Percentiles rank a stretch among this genome's conserved stretches.
These are phyloP conservation scores for Yponomeuta sedellus DNA, from an alignment of 2,888 invertebrate species.

Conservation along the genomic window DNA sequence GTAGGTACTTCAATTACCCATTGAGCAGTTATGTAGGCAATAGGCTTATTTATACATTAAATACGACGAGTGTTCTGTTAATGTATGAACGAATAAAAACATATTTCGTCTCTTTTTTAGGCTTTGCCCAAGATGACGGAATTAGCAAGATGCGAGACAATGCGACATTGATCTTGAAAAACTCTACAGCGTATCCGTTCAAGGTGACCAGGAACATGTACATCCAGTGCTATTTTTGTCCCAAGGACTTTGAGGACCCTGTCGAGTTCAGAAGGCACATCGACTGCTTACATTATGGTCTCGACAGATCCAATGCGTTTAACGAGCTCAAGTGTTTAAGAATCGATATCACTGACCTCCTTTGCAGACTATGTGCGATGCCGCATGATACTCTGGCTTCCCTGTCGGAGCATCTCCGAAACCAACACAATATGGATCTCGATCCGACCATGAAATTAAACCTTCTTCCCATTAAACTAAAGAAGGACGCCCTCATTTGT, in stretches of 20 bases:
- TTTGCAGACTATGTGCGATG: constrained; percentile 15
- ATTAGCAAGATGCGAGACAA: background rate
- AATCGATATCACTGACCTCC: constrained; percentile 18
- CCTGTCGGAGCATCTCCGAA: constrained; percentile 15
- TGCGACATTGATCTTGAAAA: constrained; percentile 7
- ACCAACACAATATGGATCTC: constrained; percentile 7
- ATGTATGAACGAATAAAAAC: background rate
- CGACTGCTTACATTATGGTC: constrained; percentile 13
- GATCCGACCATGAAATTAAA: background rate
- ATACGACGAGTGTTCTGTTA: background rate
- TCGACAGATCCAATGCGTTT: constrained; percentile 11
- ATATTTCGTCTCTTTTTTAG: constrained; percentile 13
- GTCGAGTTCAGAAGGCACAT: constrained; percentile 17
- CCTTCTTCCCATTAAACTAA: constrained; percentile 12
- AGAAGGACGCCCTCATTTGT: background rate
- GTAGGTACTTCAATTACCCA: background rate
- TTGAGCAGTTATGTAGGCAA: background rate
- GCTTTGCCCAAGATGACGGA: constrained; percentile 4
- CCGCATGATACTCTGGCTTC: constrained; percentile 5
- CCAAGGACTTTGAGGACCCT: constrained; percentile 14
- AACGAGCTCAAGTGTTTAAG: background rate
- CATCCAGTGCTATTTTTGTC: constrained; percentile 19
- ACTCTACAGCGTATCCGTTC: constrained; percentile 19
- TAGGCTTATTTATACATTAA: background rate
- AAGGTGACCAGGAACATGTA: constrained; percentile 9